Conservation (phyloP, 1,140 invertebrate genomes). For the Magallana gigas region DNA sequence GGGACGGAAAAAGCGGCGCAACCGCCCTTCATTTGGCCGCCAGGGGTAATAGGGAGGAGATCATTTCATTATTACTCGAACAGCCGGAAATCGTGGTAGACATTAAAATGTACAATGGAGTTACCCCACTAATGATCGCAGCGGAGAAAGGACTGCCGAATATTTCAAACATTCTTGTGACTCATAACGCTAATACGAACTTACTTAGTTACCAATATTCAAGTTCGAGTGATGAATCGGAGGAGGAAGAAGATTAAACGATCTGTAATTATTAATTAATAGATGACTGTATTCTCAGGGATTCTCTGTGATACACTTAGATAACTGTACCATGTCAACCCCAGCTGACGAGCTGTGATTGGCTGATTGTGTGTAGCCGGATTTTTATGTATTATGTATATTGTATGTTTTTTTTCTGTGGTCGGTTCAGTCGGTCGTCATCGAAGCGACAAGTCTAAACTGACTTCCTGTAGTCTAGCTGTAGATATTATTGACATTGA, state of each 20-base stretch:
- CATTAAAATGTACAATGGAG: slow-evolving; percentile 53
- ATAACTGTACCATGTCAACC: slow-evolving; percentile 9
- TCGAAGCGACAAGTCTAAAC: background rate
- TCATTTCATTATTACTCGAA: slow-evolving; percentile 39
- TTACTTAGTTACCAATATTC: background rate
- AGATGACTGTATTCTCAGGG: background rate
- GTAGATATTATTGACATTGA: background rate
- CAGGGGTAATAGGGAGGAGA: slow-evolving; percentile 35
- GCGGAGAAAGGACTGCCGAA: slow-evolving; percentile 12
- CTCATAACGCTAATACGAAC: slow-evolving; percentile 39
- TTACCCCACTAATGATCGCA: slow-evolving; percentile 47
- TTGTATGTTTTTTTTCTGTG: background rate
- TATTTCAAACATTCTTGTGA: slow-evolving; percentile 45
- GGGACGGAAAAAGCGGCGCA: slow-evolving; percentile 83
- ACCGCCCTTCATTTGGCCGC: slow-evolving; percentile 54
- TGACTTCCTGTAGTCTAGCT: slow-evolving; percentile 3
- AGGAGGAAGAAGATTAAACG: background rate
- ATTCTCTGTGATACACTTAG: background rate
- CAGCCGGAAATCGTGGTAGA: slow-evolving; percentile 43
- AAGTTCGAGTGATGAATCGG: slow-evolving; percentile 41
- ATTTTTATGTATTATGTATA: background rate
- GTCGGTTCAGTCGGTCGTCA: background rate
- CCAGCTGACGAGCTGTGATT: background rate
- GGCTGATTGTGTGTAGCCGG: background rate
- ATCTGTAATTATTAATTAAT: slow-evolving; percentile 31